phyloP scores from a whole-genome alignment of 2,113 vertebrate genomes.

The Myotis yumanensis region DNA sequence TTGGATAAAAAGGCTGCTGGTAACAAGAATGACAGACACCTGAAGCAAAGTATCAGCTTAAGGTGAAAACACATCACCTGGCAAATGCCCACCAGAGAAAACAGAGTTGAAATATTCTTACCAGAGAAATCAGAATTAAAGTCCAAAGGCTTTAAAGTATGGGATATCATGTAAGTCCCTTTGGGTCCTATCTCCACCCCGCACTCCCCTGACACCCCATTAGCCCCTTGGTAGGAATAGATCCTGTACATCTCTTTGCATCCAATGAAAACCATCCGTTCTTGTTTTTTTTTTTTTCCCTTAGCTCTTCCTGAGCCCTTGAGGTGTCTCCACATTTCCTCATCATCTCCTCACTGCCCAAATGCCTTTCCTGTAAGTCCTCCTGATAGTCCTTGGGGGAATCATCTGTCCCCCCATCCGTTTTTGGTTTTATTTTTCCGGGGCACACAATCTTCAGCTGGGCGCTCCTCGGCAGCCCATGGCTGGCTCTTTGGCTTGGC shows the following conservation, averaged over 20 bases:
- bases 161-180: background rate
- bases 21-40: background rate
- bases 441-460: background rate
- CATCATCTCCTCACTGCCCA: background rate
- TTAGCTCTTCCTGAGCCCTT: background rate
- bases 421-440: background rate
- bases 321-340: background rate
- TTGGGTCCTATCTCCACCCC: background rate
- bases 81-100: background rate
- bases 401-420: background rate
- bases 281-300: background rate
- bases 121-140: background rate
- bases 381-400: background rate
- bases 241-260: background rate
- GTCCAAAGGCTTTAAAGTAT: background rate
- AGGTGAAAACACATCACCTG: background rate
- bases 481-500: background rate
- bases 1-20: background rate
- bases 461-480: background rate
- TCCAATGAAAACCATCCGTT: background rate
- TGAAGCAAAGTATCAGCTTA: background rate
- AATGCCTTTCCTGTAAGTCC: background rate
- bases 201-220: too few species aligned
- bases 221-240: background rate
- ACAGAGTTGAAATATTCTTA: background rate